Conservation (phyloP, 2,113 vertebrate species). For the Ibidorhyncha struthersii region DNA sequence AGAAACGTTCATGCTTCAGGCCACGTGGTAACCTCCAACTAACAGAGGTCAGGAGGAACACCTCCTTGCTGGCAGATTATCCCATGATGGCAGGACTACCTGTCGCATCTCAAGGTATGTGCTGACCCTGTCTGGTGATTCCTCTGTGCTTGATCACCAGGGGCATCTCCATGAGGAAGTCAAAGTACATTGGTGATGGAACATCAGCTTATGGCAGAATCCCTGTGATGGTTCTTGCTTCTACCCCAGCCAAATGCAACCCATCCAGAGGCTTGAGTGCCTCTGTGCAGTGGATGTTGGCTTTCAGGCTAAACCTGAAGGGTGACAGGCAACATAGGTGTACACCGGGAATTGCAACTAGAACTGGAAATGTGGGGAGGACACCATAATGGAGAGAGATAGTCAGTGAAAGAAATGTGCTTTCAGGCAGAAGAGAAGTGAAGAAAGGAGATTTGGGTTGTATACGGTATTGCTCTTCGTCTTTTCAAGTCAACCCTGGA, state of each 20-base stretch:
- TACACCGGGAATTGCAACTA: neutral
- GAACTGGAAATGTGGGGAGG: neutral
- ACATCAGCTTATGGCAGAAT: neutral
- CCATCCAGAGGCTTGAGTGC: neutral
- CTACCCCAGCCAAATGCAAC: neutral
- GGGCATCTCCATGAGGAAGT: rapidly evolving
- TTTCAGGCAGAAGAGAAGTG: neutral
- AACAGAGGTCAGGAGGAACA: neutral
- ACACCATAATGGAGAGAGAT: neutral
- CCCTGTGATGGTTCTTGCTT: neutral
- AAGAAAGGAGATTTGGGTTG: neutral
- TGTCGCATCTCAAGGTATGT: neutral
- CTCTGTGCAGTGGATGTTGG: neutral
- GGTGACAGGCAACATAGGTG: neutral
- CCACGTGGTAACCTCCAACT: neutral
- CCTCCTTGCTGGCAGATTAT: neutral
- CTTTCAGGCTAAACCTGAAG: neutral
- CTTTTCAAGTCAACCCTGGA: neutral
- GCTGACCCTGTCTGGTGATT: neutral
- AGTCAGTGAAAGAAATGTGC: neutral
- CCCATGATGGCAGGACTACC: neutral
- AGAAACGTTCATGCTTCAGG: neutral
- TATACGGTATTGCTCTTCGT: neutral
- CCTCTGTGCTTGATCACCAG: neutral
- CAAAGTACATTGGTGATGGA: neutral